Base-by-base conservation (phyloP, 2,797 vertebrate species). In the Tamandua tetradactyla region DNA sequence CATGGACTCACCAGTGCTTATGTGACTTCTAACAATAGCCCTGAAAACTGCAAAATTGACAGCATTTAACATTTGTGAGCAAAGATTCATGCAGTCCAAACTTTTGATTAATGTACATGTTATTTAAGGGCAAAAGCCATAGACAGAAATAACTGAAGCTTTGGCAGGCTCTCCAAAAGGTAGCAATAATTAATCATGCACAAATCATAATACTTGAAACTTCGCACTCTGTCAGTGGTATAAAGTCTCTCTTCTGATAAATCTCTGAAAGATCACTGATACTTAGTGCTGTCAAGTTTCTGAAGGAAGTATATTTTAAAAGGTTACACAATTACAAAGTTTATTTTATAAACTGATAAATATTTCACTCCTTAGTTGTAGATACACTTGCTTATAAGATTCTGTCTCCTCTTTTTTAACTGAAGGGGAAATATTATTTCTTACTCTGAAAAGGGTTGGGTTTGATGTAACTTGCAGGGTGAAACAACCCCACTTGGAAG, bases 141-240 rank as follows among this genome's bases (percentile, higher is more conserved):
- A 87, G 44, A 72, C 7, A 89, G 44, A 92, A 75, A 91, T 83
- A 88, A 55, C 44, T 66, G 62, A 93, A 66, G 52, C 2, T 92
- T 81, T 92, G 71, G 83, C 15, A 61, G n/a, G 7, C 23, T 85
- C 25, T 66, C 74, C 74, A n/a, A 90, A 94, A 88, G 27, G 5
- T 35, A 52, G 0, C 32, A 88, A 93, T 88, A 94, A 93, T 87
- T 80, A 92, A 92, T 92, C 11, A 57, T 44, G 0, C 27, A 55
- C 47, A 30, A 68, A 75, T 84, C 32, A 94, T 78, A 62, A 78
- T 40, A n/a, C 22, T 90, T 93, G n/a, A 92, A 89, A 27, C 82
- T 64, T 82, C n/a, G 92, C 35, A 91, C 7, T 14, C 22, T 78
- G 7, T 89, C 42, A 81, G 7, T 87, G 25, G 94, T n/a, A 64